Base-by-base conservation (phyloP, 2,888 invertebrate species). In the Candidula unifasciata region DNA sequence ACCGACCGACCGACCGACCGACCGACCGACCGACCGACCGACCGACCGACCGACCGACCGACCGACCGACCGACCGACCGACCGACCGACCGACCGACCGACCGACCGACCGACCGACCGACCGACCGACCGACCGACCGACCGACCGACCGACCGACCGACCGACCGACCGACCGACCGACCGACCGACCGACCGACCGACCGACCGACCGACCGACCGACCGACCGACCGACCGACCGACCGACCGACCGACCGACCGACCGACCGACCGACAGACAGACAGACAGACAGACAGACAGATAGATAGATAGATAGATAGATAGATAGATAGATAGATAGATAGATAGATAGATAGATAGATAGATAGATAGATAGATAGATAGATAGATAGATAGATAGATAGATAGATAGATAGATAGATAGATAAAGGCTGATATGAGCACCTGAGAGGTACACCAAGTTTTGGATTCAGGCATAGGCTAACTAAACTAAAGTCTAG, bases 41-140 rank as follows among this genome's bases (percentile, higher is more conserved):
- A 76, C 30, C 54, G 76, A 76, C 54, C 54, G 76, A 76, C 54
- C 54, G 76, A 76, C 54, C 54, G 76, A 76, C 54, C 54, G 57
- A 76, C 54, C 54, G 76, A 76, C 54, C 54, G 76, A 76, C 64
- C 60, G 78, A 78, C 64, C 60, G 78, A 78, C 64, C 60, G 78
- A 78, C 77, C 54, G 77, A 77, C 77, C 54, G 77, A 77, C 77
- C 54, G 77, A 77, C 77, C 54, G 77, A 77, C 77, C 54, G 77
- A 77, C 77, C 54, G 77, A 77, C 77, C 54, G 77, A 77, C 77
- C 27, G 77, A 74, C 73, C 33, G 69, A 69, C 18, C 33, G 69
- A 69, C 18, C 33, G 69, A 69, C n/a, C n/a, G n/a, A 66, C 66
- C 27, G 66, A 66, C n/a, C 66, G 16, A 16, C 27, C 27, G 27